Evolutionary conservation across 1,140 invertebrate species (phyloP).

Genomic region (Anadara kagoshimensis): DNA sequence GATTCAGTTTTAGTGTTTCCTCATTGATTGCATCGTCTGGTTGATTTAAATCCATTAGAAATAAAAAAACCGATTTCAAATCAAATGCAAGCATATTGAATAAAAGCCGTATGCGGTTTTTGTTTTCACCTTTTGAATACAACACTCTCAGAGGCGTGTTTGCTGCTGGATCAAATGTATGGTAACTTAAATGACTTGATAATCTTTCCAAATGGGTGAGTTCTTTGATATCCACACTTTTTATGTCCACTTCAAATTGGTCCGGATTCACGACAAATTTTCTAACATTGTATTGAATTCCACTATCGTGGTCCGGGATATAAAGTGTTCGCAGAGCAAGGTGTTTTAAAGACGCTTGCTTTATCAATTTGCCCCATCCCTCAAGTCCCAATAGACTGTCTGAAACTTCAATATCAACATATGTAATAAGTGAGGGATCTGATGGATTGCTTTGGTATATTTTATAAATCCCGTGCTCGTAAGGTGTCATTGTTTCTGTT

Average conservation of each 20-base stretch:
- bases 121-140: conserved; percentile 1
- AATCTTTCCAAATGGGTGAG: neutral
- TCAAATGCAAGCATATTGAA: conserved; percentile 25
- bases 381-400: neutral
- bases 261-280: conserved; percentile 2
- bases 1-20: neutral
- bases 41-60: conserved; percentile 4
- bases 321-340: neutral
- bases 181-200: neutral
- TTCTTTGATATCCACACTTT: neutral
- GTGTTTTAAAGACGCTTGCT: neutral
- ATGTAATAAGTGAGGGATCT: conserved; percentile 7
- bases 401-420: conserved; percentile 14
- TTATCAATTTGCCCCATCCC: conserved; percentile 8
- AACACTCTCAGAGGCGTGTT: conserved; percentile 12
- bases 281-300: neutral
- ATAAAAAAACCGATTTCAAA: conserved; percentile 4
- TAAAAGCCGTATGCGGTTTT: conserved; percentile 9
- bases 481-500: neutral
- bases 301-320: neutral
- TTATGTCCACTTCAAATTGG: conserved; percentile 17
- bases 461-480: conserved; percentile 17
- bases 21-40: neutral
- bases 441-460: neutral
- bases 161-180: conserved; percentile 19